Evolutionary conservation across 1,140 invertebrate genomes (phyloP), one percentile per base, ranked within the genome.

Genomic region (Schlechtendalia chinensis): DNA sequence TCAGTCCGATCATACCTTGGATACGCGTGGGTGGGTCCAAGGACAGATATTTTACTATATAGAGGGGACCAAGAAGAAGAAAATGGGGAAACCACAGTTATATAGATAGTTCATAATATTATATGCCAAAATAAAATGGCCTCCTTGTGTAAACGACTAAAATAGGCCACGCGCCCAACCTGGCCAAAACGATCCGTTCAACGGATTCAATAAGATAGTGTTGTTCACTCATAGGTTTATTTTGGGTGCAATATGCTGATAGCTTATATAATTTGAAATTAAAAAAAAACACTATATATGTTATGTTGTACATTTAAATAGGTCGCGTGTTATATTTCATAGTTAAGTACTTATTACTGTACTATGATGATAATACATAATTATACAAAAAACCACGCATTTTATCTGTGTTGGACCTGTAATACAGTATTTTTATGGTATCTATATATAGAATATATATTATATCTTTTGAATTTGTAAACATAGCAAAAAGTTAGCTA

Each of bases 101-200:
- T 79, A 61, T 79, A 79, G 54, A 79, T 61, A 79, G 75, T 79
- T 63, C 32, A 29, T 61, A 27, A 63, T 79, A 63, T 79, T 27
- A 79, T 79, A 79, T 79, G 75, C 75, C 75, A 79, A 79, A 79
- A 79, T 61, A 63, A 79, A 79, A 79, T 59, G 58, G 56, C 58
- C 58, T 79, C 58, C 75, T 79, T 63, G 58, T n/a, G 32, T 50
- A 79, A 79, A 79, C 59, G 58, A 79, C 75, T 47, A 59, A 79
- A 79, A 79, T 79, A 79, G 75, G 75, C 32, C 58, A 63, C 39
- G n/a, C 50, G 22, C 45, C 56, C 16, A 79, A 79, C 75, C 75
- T 79, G 75, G 75, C 75, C 75, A 79, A 79, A 79, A 79, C 58
- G 32, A 27, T 12, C 3, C 32, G 58, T 12, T 54, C 17, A 75